Base-by-base conservation (phyloP, 2,113 vertebrate genomes). In the Chamaetylas fuelleborni region DNA sequence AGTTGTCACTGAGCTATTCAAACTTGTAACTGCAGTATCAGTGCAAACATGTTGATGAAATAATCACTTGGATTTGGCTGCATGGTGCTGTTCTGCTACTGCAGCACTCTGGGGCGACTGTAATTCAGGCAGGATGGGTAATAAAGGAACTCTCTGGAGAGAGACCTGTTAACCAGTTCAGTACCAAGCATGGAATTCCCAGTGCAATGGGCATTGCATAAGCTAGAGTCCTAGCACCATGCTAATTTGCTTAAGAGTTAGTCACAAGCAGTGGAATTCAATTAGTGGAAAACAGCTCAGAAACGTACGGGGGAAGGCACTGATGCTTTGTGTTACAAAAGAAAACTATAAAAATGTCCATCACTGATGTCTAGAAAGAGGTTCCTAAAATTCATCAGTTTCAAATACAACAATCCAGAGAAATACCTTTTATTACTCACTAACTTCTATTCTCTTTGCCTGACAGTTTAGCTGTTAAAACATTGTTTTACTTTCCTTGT, bases 1-100 rank as follows among this genome's bases (percentile, higher is more conserved):
- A 92, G 78, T 77, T 62, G 70, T 88, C 73, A 92, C 65, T 16
- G 81, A 80, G 65, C 71, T 95, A 89, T 88, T 93, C 78, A 83
- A 88, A 80, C 62, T 78, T 0, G 0, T 81, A 86, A 76, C 73
- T 88, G 72, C 84, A 61, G 66, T 13, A 94, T 88, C 69, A 88
- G 69, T 22, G 45, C 65, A 95, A 88, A 88, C 29, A 38, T 16
- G 31, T 40, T 91, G 85, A 87, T 62, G 38, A 92, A 91, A 93
- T 90, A 58, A 88, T 76, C 61, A 38, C 56, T 78, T 31, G 38
- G 45, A 95, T 88, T 88, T 91, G 82, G 61, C 72, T 70, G 67
- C 50, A 45, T 26, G 34, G 45, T 45, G 50, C 57, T 58, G 31
- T 81, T 95, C 34, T 77, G 88, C 60, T 65, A 53, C 53, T 72